These are phyloP conservation scores for Venusia cambrica DNA, from an alignment of 2,888 invertebrate species.

Conservation along the genomic window DNA sequence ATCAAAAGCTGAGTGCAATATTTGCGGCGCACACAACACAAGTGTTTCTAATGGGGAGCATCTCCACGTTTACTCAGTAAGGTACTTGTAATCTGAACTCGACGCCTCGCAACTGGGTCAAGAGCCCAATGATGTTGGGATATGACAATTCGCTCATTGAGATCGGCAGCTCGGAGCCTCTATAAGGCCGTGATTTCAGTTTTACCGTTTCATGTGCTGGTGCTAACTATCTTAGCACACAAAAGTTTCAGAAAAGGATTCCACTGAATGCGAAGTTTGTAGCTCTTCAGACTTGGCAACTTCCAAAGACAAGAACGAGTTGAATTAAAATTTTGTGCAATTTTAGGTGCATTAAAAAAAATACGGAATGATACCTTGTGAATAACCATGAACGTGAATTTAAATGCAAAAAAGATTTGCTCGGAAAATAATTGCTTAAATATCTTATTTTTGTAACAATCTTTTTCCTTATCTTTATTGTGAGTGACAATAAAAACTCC, in stretches of 20 bases:
- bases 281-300: slow-evolving; percentile 22
- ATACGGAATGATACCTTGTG: slow-evolving; percentile 5
- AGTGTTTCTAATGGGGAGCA: slow-evolving; percentile 49
- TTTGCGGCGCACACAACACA: slow-evolving; percentile 38
- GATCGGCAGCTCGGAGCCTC: slow-evolving; percentile 27
- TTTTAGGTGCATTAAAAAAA: slow-evolving; percentile 11
- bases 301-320: slow-evolving; percentile 18
- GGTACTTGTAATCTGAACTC: slow-evolving; percentile 52
- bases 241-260: slow-evolving; percentile 19
- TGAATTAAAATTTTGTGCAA: slow-evolving; percentile 16
- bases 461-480: slow-evolving; percentile 22
- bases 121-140: slow-evolving; percentile 47
- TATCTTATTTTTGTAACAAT: slow-evolving; percentile 20
- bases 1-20: slow-evolving; percentile 34
- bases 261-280: slow-evolving; percentile 17
- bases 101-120: slow-evolving; percentile 46
- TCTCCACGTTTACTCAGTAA: slow-evolving; percentile 46
- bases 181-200: slow-evolving; percentile 21
- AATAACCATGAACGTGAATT: slow-evolving; percentile 10
- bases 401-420: slow-evolving; percentile 16
- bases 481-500: slow-evolving; percentile 16
- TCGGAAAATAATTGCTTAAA: slow-evolving; percentile 9
- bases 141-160: slow-evolving; percentile 35
- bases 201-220: slow-evolving; percentile 15
- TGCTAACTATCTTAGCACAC: slow-evolving; percentile 20